Evolutionary conservation across 2,888 invertebrate species (phyloP).

Genomic region (Leucania comma): DNA sequence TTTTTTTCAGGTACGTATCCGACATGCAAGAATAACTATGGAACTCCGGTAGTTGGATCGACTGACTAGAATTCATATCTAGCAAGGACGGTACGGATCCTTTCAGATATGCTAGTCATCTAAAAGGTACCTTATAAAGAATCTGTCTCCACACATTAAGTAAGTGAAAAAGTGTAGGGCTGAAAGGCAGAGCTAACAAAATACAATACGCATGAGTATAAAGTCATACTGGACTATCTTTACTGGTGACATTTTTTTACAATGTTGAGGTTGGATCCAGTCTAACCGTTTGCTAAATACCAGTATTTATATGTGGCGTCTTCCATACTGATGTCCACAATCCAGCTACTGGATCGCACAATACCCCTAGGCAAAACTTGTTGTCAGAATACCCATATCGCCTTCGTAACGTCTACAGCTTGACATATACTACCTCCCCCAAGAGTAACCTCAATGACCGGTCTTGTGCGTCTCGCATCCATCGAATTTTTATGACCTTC

Average conservation of each 20-base stretch:
- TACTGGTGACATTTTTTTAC: neutral
- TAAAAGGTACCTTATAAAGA: neutral
- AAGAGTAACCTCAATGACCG: too few relatives aligned
- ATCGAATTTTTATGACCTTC: too few relatives aligned
- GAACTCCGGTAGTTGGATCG: neutral
- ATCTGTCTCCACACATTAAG: neutral
- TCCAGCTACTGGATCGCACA: neutral
- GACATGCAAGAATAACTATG: slow-evolving; percentile 22
- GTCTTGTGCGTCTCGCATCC: too few relatives aligned
- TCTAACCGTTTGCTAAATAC: neutral
- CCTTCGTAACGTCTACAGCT: too few relatives aligned
- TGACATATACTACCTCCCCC: too few relatives aligned
- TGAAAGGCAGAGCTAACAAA: too few relatives aligned
- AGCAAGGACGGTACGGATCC: neutral
- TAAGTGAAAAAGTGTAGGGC: neutral
- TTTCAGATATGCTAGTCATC: neutral
- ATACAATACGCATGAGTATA: neutral
- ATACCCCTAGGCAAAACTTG: too few relatives aligned
- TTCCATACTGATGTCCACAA: neutral
- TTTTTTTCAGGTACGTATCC: slow-evolving; percentile 61
- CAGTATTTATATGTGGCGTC: too few relatives aligned
- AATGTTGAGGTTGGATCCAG: too few relatives aligned
- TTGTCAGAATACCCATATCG: neutral
- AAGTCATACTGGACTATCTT: neutral
- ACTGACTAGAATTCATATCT: neutral